Base-by-base conservation (phyloP, 2,797 vertebrate genomes). In the Aulostomus chinensis region DNA sequence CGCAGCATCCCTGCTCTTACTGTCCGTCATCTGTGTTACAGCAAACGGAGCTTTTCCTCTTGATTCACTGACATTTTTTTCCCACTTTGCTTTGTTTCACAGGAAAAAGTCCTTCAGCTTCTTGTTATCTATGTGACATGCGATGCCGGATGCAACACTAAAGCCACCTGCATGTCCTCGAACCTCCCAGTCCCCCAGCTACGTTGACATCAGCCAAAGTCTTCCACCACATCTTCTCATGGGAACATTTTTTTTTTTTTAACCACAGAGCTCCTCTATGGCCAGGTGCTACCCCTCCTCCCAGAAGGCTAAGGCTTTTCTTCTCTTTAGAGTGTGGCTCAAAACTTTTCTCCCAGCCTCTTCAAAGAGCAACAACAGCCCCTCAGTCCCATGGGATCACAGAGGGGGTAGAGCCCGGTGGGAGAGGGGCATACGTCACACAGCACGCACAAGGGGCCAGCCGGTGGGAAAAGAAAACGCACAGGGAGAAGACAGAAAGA, bases 351-450 rank as follows among this genome's bases (percentile, higher is more conserved):
- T 88, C 80, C 68, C 74, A 84, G 81, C 69, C 81, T 85, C 87
- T 88, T 90, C 86, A 90, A 91, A 91, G 83, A 83, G 76, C 78
- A 83, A 90, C 88, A 90, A 90, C 87, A 81, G 84, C 73, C 85
- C 76, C 77, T 50, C 4, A 49, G 81, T 86, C 86, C 81, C 81
- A 78, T 58, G 86, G 84, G 88, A 90, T 81, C 69, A 43, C 68
- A 74, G 78, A 81, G 79, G 85, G 88, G 86, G 78, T 72, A 84
- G 63, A 83, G 68, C 81, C 75, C 59, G 47, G 65, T 74, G 82
- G 70, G 79, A 80, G 81, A 80, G 66, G 70, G 76, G 72, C 68
- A 81, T 82, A 86, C 83, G 80, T 83, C 84, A 85, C 69, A 70
- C 65, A 58, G 73, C 71, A 68, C 56, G 70, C 80, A 88, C 63